A percentile compares a stretch with the other conserved stretches of the same genome.
These are phyloP conservation scores for Trichomalopsis sarcophagae DNA, from an alignment of 1,140 invertebrate species.

Conservation along the genomic window DNA sequence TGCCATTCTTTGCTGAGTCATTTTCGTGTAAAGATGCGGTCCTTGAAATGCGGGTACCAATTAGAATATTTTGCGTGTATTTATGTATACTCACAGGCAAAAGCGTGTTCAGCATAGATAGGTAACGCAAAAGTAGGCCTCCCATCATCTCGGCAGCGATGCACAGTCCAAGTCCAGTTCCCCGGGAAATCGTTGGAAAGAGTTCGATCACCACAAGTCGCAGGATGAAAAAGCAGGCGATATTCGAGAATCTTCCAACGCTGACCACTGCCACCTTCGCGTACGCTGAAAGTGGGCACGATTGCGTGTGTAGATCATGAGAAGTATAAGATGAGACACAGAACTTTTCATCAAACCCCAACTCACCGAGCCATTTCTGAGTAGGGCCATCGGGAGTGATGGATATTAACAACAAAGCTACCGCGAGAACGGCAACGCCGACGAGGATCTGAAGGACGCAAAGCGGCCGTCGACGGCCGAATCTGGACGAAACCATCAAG, in stretches of 20 bases:
- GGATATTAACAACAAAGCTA: constrained; percentile 47
- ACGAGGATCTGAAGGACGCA: constrained; percentile 58
- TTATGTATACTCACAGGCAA: constrained; percentile 11
- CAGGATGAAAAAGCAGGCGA: constrained; percentile 60
- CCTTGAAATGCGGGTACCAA: too few species aligned
- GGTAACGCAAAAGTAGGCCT: constrained; percentile 65
- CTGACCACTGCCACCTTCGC: constrained; percentile 60
- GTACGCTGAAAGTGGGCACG: constrained; percentile 53
- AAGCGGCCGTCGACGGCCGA: constrained; percentile 57
- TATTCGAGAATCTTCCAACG: constrained; percentile 62
- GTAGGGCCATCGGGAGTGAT: neutral
- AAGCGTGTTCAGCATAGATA: constrained; percentile 52
- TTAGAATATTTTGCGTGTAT: too few species aligned
- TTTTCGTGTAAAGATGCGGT: too few species aligned
- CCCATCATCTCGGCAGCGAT: constrained; percentile 65
- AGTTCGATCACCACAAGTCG: constrained; percentile 68
- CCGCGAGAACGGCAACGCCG: constrained; percentile 62
- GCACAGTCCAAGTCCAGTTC: constrained; percentile 67
- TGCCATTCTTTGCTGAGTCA: too few species aligned
- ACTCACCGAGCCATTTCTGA: constrained; percentile 53
- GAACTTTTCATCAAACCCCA: neutral
- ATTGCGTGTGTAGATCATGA: constrained; percentile 22
- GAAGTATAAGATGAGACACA: neutral
- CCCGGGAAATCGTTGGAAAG: constrained; percentile 70
- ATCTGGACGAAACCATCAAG: constrained; percentile 59